Percentiles rank a stretch among this genome's conserved stretches.
Evolutionary conservation across 1,140 invertebrate species (phyloP).

Genomic region (Steinernema feltiae): DNA sequence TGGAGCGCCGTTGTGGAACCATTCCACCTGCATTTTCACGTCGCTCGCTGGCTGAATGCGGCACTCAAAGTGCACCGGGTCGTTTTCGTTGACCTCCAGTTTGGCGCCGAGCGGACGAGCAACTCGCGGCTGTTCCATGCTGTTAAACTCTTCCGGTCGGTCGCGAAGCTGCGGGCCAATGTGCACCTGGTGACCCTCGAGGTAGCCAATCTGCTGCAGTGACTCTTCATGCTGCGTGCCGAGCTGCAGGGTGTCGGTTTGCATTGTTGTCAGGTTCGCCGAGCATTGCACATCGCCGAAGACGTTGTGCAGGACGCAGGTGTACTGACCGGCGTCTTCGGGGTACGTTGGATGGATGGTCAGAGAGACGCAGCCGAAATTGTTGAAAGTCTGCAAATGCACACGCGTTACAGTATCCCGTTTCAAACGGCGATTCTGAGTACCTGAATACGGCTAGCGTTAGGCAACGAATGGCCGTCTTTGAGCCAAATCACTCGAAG

Average conservation of each 20-base stretch:
- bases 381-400: constrained; percentile 63
- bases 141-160: constrained; percentile 50
- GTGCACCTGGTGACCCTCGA: constrained; percentile 50
- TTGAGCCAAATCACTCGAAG: constrained; percentile 77
- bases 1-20: constrained; percentile 58
- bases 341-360: constrained; percentile 83
- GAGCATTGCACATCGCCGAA: constrained; percentile 69
- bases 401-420: background rate
- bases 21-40: constrained; percentile 65
- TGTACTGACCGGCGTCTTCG: constrained; percentile 83
- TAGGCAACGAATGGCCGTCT: constrained; percentile 67
- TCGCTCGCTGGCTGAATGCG: constrained; percentile 61
- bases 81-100: constrained; percentile 59
- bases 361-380: constrained; percentile 84
- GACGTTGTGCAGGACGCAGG: constrained; percentile 77
- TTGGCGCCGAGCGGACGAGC: constrained; percentile 37
- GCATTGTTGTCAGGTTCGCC: constrained; percentile 43
- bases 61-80: constrained; percentile 62
- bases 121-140: constrained; percentile 46
- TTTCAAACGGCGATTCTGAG: constrained; percentile 25
- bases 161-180: constrained; percentile 50
- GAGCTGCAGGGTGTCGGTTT: constrained; percentile 35
- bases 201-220: constrained; percentile 43
- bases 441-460: constrained; percentile 41
- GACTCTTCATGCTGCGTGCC: constrained; percentile 49